These are phyloP conservation scores for Caenorhabditis sp. DNA, from an alignment of 2,888 invertebrate species.

Conservation along the genomic window DNA sequence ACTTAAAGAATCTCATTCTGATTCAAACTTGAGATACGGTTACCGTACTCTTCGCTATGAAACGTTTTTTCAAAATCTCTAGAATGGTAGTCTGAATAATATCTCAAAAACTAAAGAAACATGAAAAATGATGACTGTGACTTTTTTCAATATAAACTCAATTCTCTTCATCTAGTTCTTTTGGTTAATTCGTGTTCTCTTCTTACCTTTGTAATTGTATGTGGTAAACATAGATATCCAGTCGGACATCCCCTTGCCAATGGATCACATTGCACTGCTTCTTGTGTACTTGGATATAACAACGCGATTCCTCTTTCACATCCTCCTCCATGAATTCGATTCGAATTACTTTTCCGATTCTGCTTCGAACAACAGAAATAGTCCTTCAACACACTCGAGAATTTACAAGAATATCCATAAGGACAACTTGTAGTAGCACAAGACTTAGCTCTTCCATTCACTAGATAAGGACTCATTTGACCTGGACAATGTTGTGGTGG, in stretches of 20 bases:
- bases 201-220: constrained; percentile 30
- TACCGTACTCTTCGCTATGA: too few relatives aligned
- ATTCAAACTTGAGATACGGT: too few relatives aligned
- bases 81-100: too few relatives aligned
- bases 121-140: too few relatives aligned
- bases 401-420: constrained; percentile 55
- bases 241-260: constrained; percentile 41
- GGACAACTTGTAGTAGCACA: constrained; percentile 53
- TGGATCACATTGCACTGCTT: constrained; percentile 52
- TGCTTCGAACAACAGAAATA: constrained; percentile 54
- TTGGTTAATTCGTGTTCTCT: too few relatives aligned
- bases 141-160: too few relatives aligned
- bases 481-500: constrained; percentile 43
- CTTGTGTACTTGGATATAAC: constrained; percentile 47
- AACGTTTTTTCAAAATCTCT: too few relatives aligned
- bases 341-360: constrained; percentile 39
- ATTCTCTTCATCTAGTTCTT: too few relatives aligned
- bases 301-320: constrained; percentile 50
- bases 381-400: constrained; percentile 40
- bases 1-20: too few relatives aligned
- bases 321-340: constrained; percentile 34
- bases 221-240: constrained; percentile 46
- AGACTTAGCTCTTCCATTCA: constrained; percentile 49
- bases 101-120: too few relatives aligned
- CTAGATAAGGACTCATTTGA: constrained; percentile 48